phyloP scores from a whole-genome alignment of 2,113 vertebrate genomes.

The Conger conger region DNA sequence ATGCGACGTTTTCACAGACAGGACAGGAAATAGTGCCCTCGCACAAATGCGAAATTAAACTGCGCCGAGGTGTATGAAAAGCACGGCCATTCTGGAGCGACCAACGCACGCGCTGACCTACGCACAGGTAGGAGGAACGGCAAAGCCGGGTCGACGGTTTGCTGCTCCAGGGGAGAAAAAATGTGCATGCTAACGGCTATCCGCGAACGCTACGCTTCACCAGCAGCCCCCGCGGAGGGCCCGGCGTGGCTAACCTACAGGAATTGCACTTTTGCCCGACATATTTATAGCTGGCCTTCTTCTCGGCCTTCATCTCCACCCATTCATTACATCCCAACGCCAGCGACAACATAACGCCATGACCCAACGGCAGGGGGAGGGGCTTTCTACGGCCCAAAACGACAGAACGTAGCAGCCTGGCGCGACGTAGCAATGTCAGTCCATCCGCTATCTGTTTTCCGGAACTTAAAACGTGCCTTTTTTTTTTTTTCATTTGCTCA shows the following conservation, averaged over 20 bases:
- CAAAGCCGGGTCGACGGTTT: not conserved
- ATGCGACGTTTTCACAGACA: not conserved
- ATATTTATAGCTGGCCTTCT: slow-evolving; percentile 32
- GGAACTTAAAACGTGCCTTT: not conserved
- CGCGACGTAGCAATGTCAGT: not conserved
- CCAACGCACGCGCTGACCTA: not conserved
- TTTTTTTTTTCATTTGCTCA: not conserved
- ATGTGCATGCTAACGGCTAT: too few relatives aligned
- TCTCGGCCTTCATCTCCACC: slow-evolving; percentile 25
- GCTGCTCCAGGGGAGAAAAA: too few relatives aligned
- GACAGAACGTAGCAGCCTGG: not conserved
- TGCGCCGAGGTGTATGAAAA: not conserved
- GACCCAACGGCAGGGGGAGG: not conserved
- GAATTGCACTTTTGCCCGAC: slow-evolving; percentile 42
- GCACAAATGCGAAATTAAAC: not conserved
- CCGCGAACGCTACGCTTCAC: not conserved
- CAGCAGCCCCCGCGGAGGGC: not conserved
- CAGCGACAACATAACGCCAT: slow-evolving; percentile 29
- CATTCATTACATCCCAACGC: slow-evolving; percentile 8
- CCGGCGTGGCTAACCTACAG: not conserved
- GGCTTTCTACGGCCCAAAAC: not conserved
- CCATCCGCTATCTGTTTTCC: not conserved
- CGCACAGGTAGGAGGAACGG: too few relatives aligned
- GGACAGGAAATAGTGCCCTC: not conserved
- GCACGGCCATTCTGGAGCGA: not conserved